Conservation (phyloP, 2,113 vertebrate species). For the Phrynosoma platyrhinos region DNA sequence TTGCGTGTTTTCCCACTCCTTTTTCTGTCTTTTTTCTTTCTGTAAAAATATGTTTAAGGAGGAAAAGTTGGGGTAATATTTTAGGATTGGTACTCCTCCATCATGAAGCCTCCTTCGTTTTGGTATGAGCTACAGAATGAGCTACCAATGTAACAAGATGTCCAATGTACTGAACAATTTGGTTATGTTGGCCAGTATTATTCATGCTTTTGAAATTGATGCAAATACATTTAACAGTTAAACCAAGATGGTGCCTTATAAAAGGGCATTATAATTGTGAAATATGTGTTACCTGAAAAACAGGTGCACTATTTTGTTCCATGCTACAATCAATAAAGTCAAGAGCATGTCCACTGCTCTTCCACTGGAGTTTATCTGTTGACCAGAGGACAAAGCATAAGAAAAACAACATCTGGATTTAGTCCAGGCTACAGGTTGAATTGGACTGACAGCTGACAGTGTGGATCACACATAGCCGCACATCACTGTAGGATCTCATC, state of each 20-base stretch:
- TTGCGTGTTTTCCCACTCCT: not conserved
- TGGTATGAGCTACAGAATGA: not conserved
- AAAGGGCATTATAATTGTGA: conserved; percentile 67
- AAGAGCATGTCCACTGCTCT: not conserved
- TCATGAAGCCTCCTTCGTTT: not conserved
- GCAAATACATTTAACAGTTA: conserved; percentile 49
- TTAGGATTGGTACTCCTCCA: not conserved
- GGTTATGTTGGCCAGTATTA: conserved; percentile 64
- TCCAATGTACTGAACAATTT: not conserved
- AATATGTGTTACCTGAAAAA: conserved; percentile 13
- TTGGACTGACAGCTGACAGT: not conserved
- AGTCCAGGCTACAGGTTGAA: not conserved
- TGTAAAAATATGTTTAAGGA: not conserved
- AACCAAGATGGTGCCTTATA: conserved; percentile 77
- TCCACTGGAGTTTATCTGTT: not conserved
- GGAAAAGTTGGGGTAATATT: not conserved
- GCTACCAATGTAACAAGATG: not conserved
- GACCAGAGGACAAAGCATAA: not conserved
- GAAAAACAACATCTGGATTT: no score
- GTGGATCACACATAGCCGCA: no score
- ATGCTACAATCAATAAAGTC: not conserved
- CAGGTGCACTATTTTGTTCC: conserved; percentile 45
- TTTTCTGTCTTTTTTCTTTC: conserved; percentile 1
- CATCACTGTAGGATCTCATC: not conserved
- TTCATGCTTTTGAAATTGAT: conserved; percentile 37